phyloP scores from a whole-genome alignment of 2,113 vertebrate genomes.

The Grallaria varia region DNA sequence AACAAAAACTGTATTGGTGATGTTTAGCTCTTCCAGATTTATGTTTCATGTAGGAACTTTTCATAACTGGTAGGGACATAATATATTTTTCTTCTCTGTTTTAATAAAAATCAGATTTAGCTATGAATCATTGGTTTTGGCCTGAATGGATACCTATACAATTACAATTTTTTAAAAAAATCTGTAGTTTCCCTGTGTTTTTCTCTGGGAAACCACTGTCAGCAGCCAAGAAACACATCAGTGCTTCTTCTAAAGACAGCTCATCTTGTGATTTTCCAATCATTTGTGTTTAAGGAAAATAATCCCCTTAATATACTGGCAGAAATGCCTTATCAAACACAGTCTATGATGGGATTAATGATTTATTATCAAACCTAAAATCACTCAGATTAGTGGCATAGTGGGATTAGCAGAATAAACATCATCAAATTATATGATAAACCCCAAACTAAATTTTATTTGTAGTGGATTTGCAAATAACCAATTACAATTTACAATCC shows the following conservation, averaged over 20 bases:
- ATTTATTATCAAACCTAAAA: slow-evolving; percentile 15
- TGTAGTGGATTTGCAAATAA: slow-evolving; percentile 20
- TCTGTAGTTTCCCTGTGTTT: neutral
- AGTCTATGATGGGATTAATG: neutral
- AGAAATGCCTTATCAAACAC: neutral
- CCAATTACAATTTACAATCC: neutral
- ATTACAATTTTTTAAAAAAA: no score
- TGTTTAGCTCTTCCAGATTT: neutral
- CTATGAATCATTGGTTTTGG: neutral
- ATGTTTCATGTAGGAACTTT: neutral
- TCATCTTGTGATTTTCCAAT: neutral
- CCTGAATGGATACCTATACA: neutral
- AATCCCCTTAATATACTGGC: slow-evolving; percentile 2
- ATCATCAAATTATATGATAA: neutral
- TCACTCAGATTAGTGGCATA: neutral
- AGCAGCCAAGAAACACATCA: neutral
- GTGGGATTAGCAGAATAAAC: slow-evolving; percentile 24
- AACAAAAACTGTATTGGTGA: neutral
- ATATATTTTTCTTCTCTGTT: neutral
- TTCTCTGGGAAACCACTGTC: neutral
- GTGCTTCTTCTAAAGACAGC: neutral
- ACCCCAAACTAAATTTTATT: neutral
- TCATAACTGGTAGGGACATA: neutral
- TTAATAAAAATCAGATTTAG: neutral
- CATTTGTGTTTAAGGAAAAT: neutral